Conservation (phyloP, 2,113 vertebrate species). For the Aplodontia rufa region DNA sequence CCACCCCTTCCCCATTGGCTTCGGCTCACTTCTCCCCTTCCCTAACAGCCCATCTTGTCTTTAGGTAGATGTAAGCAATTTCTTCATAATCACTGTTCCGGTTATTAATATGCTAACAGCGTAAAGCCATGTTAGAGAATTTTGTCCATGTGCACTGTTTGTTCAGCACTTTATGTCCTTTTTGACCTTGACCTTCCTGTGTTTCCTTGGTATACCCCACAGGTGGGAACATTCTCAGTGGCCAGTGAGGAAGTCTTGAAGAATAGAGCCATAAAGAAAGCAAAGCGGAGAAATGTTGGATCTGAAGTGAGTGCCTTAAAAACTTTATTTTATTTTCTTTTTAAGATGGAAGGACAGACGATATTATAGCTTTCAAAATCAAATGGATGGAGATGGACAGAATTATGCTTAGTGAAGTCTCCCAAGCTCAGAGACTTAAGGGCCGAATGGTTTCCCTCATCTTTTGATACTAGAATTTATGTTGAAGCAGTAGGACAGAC, state of each 20-base stretch:
- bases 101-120: background rate
- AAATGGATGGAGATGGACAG: too few relatives aligned
- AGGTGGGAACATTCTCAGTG: constrained; percentile 95
- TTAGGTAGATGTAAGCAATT: background rate
- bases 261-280: constrained; percentile 95
- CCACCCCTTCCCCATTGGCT: background rate
- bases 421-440: too few relatives aligned
- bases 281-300: constrained; percentile 90
- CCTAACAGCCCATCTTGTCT: background rate
- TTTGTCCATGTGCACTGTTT: background rate
- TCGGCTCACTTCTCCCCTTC: too few relatives aligned
- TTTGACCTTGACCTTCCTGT: background rate
- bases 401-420: too few relatives aligned
- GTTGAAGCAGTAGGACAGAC: too few relatives aligned
- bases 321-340: too few relatives aligned
- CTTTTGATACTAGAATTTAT: too few relatives aligned
- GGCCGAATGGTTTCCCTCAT: too few relatives aligned
- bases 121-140: rapidly evolving
- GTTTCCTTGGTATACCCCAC: background rate
- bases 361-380: too few relatives aligned
- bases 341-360: too few relatives aligned
- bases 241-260: constrained; percentile 96
- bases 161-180: background rate
- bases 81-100: background rate
- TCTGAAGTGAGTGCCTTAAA: constrained; percentile 87